Evolutionary conservation across 2,113 vertebrate species (phyloP).

Genomic region (Hippolais icterina): DNA sequence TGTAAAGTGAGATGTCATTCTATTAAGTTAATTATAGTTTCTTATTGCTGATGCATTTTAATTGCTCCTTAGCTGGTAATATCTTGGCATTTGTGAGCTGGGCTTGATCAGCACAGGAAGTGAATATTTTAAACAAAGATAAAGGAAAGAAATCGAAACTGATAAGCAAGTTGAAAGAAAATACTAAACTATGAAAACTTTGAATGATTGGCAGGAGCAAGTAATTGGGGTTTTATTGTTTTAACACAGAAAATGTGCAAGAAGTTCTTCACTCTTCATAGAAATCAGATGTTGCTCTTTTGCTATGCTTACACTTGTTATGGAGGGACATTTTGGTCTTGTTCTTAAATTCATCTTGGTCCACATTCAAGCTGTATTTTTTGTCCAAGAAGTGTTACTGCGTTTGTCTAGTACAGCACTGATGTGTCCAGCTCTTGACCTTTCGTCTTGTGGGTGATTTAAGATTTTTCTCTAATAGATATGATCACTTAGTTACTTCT

Average conservation of each 20-base stretch:
- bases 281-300: not conserved
- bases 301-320: not conserved
- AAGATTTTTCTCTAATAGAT: not conserved
- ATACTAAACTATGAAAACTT: not conserved
- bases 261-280: not conserved
- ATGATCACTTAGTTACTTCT: not conserved
- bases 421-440: not conserved
- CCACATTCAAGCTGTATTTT: not conserved
- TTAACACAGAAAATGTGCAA: not conserved
- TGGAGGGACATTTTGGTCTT: not conserved
- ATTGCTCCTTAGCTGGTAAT: not conserved
- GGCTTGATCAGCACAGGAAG: not conserved
- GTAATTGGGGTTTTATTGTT: not conserved
- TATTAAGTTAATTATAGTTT: not conserved
- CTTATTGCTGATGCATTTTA: not conserved
- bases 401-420: not conserved
- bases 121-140: not conserved
- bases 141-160: not conserved
- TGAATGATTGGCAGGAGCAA: not conserved
- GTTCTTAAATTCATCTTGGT: not conserved
- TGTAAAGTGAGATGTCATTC: not conserved
- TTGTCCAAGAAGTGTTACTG: not conserved
- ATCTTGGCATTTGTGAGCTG: not conserved
- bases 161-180: not conserved
- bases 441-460: not conserved